Evolutionary conservation across 2,888 invertebrate species (phyloP).

Genomic region (Athalia cordata): DNA sequence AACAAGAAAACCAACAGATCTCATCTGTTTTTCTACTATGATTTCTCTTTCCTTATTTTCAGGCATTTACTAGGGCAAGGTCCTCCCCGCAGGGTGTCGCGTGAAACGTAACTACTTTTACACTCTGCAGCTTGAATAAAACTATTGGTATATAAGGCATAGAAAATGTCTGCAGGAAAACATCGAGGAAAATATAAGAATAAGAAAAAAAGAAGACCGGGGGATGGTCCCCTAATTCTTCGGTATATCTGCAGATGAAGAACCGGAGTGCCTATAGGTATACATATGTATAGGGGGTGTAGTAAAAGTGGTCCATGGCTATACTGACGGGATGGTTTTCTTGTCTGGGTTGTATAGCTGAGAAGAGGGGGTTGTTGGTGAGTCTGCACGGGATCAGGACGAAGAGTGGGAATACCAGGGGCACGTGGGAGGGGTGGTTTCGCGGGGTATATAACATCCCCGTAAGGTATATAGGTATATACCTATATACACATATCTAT

Average conservation of each 20-base stretch:
- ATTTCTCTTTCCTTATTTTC: conserved; percentile 34
- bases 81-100: conserved; percentile 11
- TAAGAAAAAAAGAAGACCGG: too few relatives aligned
- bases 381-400: conserved; percentile 42
- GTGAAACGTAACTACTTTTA: not conserved
- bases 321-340: too few relatives aligned
- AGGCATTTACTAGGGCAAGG: conserved; percentile 40
- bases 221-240: too few relatives aligned
- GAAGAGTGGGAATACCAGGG: conserved; percentile 38
- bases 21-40: conserved; percentile 42
- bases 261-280: not conserved
- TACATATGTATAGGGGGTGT: not conserved
- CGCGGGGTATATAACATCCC: conserved; percentile 42
- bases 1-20: not conserved
- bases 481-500: too few relatives aligned
- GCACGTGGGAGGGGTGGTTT: conserved; percentile 41
- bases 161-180: too few relatives aligned
- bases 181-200: too few relatives aligned
- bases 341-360: not conserved
- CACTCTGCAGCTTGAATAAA: not conserved
- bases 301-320: too few relatives aligned
- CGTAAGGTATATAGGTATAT: not conserved
- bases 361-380: not conserved
- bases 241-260: too few relatives aligned
- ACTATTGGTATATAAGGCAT: too few relatives aligned